Conservation (phyloP, 2,113 vertebrate genomes). For the Rhinopomastus cyanomelas region DNA sequence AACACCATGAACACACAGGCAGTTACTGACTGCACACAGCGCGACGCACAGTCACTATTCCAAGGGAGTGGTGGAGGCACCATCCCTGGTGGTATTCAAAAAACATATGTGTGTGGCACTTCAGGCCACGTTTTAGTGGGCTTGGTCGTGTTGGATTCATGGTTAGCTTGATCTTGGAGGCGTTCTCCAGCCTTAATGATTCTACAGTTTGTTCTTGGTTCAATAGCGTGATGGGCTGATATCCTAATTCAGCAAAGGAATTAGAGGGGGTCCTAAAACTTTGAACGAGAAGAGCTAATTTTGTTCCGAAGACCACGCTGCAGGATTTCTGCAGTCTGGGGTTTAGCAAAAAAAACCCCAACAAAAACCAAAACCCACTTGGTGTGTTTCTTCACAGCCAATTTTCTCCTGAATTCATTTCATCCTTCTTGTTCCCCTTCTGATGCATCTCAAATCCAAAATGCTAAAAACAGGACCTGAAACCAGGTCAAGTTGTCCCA, state of each 20-base stretch:
- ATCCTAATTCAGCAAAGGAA: background rate
- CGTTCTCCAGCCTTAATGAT: no score
- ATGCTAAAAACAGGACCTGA: slow-evolving; percentile 4
- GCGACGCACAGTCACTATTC: background rate
- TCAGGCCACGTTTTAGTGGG: no score
- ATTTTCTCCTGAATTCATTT: background rate
- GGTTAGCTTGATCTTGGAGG: no score
- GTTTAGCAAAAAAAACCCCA: background rate
- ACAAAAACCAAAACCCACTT: no score
- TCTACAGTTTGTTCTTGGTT: background rate
- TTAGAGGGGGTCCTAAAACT: background rate
- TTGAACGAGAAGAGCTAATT: background rate
- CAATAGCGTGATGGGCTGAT: background rate
- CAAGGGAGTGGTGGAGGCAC: no score
- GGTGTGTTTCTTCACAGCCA: background rate
- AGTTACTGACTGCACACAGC: background rate
- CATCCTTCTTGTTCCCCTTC: background rate
- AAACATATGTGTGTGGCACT: no score
- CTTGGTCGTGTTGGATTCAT: no score
- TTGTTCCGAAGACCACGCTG: background rate
- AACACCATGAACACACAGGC: background rate
- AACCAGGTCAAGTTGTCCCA: slow-evolving; percentile 25
- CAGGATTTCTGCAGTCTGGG: background rate
- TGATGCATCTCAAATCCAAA: background rate
- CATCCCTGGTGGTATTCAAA: no score